Conservation (phyloP, 1,140 invertebrate species). For the Psix sp. region DNA sequence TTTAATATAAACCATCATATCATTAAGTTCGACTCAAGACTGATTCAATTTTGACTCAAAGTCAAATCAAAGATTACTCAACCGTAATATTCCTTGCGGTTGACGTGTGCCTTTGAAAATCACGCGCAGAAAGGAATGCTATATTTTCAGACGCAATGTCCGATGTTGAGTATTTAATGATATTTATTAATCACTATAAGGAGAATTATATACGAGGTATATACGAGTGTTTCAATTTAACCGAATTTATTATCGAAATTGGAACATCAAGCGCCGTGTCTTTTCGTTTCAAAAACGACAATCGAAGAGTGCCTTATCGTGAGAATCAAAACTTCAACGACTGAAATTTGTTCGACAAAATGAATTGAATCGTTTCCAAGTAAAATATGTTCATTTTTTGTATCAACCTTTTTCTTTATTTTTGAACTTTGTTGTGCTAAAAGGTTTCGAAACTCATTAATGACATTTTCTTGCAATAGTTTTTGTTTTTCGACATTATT, state of each 20-base stretch:
- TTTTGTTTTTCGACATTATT: too few species aligned
- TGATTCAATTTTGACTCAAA: not conserved
- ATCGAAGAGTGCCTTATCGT: conserved; percentile 42
- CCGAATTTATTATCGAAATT: not conserved
- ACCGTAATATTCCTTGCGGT: not conserved
- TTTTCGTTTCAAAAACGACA: conserved; percentile 34
- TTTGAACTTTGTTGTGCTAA: too few species aligned
- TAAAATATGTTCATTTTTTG: too few species aligned
- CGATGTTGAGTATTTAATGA: conserved; percentile 28
- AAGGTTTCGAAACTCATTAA: too few species aligned
- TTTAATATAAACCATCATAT: too few species aligned
- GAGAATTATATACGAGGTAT: conserved; percentile 31
- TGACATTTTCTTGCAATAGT: too few species aligned
- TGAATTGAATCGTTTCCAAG: too few species aligned
- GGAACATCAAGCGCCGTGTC: conserved; percentile 21
- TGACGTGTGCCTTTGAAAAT: too few species aligned
- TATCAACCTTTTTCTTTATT: too few species aligned
- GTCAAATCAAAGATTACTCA: conserved; percentile 13
- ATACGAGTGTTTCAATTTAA: conserved; percentile 11
- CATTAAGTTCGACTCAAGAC: too few species aligned
- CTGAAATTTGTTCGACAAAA: too few species aligned
- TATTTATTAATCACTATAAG: conserved; percentile 48
- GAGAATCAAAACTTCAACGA: conserved; percentile 13
- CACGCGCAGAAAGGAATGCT: conserved; percentile 4
- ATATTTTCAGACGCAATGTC: conserved; percentile 32